These are phyloP conservation scores for Bursaphelenchus okinawaensis DNA, from an alignment of 2,888 invertebrate species.

Conservation along the genomic window DNA sequence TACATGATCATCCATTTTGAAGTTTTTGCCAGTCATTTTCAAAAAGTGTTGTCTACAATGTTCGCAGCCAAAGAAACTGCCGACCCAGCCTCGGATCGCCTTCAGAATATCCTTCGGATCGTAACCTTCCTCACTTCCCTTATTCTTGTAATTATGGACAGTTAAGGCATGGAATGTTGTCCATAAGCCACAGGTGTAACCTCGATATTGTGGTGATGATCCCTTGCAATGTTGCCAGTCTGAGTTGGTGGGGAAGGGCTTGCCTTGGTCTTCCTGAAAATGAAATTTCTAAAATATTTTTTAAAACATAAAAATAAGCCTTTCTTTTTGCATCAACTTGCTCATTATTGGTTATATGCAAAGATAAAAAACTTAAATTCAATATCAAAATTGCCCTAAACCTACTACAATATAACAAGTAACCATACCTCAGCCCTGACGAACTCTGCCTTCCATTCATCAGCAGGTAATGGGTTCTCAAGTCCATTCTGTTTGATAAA, in stretches of 20 bases:
- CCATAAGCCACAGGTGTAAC: constrained; percentile 93
- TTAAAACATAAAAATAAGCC: neutral
- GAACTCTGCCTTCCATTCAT: constrained; percentile 51
- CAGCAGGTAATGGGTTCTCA: constrained; percentile 33
- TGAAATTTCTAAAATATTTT: neutral
- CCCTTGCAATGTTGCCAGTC: constrained; percentile 55
- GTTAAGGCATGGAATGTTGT: constrained; percentile 84
- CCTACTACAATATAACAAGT: no score
- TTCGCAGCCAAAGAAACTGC: constrained; percentile 85
- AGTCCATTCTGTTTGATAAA: constrained; percentile 41
- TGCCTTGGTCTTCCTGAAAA: constrained; percentile 38
- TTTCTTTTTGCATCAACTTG: no score
- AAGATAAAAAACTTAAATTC: no score
- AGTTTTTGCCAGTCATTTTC: constrained; percentile 69
- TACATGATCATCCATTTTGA: constrained; percentile 24
- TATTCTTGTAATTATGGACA: constrained; percentile 67
- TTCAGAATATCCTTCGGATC: constrained; percentile 69
- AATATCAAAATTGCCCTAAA: no score
- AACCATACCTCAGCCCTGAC: constrained; percentile 45
- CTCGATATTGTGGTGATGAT: constrained; percentile 62
- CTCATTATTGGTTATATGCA: no score
- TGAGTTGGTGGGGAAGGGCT: constrained; percentile 48
- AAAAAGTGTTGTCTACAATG: constrained; percentile 81
- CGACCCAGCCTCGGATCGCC: constrained; percentile 82
- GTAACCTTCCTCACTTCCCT: constrained; percentile 33